A percentile compares a stretch with the other conserved stretches of the same genome.
These are phyloP conservation scores for Atopsyche davidsoni DNA, from an alignment of 1,140 invertebrate genomes.

Conservation along the genomic window DNA sequence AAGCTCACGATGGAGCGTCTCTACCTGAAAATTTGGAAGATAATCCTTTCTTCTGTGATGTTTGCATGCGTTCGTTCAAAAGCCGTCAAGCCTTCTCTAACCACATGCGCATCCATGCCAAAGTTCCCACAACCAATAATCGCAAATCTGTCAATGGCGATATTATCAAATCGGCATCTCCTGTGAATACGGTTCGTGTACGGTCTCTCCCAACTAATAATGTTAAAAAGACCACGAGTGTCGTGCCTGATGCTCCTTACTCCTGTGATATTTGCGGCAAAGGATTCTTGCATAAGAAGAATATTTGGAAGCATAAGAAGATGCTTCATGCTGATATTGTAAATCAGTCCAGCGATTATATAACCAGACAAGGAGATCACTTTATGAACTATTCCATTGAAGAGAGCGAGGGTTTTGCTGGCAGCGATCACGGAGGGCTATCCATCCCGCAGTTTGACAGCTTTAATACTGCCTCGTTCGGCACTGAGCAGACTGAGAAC, in stretches of 20 bases:
- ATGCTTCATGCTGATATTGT: constrained; percentile 45
- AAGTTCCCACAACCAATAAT: constrained; percentile 44
- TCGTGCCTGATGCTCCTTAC: constrained; percentile 42
- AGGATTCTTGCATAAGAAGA: constrained; percentile 50
- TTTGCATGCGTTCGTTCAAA: constrained; percentile 46
- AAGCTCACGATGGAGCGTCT: constrained; percentile 35
- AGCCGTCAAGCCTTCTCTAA: constrained; percentile 48
- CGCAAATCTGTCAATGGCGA: constrained; percentile 42
- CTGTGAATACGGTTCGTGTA: not conserved
- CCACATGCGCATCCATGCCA: constrained; percentile 49
- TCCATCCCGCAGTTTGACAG: constrained; percentile 48
- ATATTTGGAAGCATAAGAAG: constrained; percentile 51
- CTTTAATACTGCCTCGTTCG: constrained; percentile 40
- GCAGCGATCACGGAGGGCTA: constrained; percentile 40
- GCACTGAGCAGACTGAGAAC: constrained; percentile 27
- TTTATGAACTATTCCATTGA: constrained; percentile 42
- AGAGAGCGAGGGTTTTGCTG: constrained; percentile 44
- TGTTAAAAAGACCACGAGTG: constrained; percentile 16
- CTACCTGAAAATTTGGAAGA: constrained; percentile 30
- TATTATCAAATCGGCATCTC: constrained; percentile 1
- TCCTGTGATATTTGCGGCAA: constrained; percentile 57
- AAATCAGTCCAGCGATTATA: constrained; percentile 38
- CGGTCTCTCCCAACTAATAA: constrained; percentile 6
- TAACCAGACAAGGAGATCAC: constrained; percentile 34
- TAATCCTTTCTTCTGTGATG: constrained; percentile 43